Conservation (phyloP, 2,113 vertebrate species). For the Rhizomys pruinosus region DNA sequence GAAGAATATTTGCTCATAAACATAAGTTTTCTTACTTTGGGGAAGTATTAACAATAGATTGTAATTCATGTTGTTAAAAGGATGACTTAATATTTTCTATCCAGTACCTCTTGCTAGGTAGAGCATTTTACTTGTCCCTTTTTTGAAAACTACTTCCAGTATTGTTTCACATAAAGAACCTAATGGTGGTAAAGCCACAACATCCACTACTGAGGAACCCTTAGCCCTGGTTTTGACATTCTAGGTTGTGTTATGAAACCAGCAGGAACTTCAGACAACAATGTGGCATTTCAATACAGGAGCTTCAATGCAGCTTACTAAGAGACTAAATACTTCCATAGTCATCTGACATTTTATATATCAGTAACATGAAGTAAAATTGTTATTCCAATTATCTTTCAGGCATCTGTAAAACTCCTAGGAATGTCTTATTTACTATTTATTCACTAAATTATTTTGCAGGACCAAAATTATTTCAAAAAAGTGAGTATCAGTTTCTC, state of each 20-base stretch:
- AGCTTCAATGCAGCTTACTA: not conserved
- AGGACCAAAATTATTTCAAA: conserved; percentile 46
- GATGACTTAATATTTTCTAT: not conserved
- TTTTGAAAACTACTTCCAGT: conserved; percentile 31
- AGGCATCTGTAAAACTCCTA: conserved; percentile 3
- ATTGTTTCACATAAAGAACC: not conserved
- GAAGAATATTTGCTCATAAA: not conserved
- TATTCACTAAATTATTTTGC: conserved; percentile 22
- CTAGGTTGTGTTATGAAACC: not conserved
- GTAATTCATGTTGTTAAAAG: conserved; percentile 17
- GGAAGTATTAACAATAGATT: conserved; percentile 32
- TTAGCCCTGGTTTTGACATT: not conserved
- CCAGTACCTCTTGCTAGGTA: conserved; percentile 1
- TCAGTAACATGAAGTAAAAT: conserved; percentile 11
- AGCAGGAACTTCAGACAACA: not conserved
- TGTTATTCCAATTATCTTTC: conserved; percentile 13
- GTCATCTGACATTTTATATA: not conserved
- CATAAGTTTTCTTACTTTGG: conserved; percentile 24
- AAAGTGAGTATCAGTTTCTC: conserved; percentile 6
- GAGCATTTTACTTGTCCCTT: conserved; percentile 28
- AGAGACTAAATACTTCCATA: not conserved
- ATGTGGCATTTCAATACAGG: not conserved
- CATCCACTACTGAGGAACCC: not conserved
- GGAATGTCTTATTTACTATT: conserved; percentile 35
- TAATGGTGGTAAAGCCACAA: not conserved